These are phyloP conservation scores for Cosmia trapezina DNA, from an alignment of 2,888 invertebrate genomes.

Conservation along the genomic window DNA sequence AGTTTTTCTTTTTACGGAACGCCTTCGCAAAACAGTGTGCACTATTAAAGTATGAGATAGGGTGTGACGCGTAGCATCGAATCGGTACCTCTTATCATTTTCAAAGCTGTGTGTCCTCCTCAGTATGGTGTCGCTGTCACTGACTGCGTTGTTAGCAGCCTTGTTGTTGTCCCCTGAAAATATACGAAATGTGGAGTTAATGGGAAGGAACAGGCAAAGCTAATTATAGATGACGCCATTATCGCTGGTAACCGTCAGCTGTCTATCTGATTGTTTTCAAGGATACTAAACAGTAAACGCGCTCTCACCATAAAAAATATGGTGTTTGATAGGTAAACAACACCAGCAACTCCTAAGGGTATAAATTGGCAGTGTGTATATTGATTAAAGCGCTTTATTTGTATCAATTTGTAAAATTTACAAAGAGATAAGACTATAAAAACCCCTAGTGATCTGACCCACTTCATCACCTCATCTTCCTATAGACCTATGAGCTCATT, in stretches of 20 bases:
- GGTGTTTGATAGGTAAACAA: no score
- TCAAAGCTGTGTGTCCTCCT: constrained; percentile 96
- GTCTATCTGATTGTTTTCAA: no score
- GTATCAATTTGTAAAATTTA: no score
- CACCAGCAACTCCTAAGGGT: no score
- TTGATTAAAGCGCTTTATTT: no score
- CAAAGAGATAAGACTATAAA: background rate
- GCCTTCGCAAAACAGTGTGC: constrained; percentile 31
- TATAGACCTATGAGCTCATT: background rate
- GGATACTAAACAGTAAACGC: no score
- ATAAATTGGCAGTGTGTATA: no score
- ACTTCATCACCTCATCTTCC: background rate
- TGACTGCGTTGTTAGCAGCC: constrained; percentile 79
- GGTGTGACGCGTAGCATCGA: background rate
- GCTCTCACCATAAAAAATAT: no score
- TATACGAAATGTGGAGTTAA: constrained; percentile 4
- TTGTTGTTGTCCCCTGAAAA: constrained; percentile 86
- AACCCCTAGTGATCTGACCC: background rate
- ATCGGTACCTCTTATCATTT: constrained; percentile 95
- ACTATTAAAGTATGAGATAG: constrained; percentile 25
- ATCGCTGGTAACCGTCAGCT: no score
- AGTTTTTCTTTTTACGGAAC: constrained; percentile 19
- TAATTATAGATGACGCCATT: no score
- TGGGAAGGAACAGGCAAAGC: no score
- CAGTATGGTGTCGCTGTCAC: constrained; percentile 88